phyloP scores from a whole-genome alignment of 2,888 invertebrate species.

The Apodemia mormo region DNA sequence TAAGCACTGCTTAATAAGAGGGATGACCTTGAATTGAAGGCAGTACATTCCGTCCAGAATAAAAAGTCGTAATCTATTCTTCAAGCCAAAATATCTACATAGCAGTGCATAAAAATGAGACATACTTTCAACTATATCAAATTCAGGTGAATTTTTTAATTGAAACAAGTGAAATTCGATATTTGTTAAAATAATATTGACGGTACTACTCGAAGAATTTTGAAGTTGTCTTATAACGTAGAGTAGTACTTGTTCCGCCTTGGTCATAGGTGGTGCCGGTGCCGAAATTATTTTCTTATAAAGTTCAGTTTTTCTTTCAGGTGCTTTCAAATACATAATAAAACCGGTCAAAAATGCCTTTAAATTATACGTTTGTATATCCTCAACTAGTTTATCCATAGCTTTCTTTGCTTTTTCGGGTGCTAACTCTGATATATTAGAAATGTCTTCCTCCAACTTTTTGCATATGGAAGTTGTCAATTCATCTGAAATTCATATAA shows the following conservation, averaged over 20 bases:
- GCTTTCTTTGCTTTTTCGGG: slow-evolving; percentile 43
- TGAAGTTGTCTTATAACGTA: slow-evolving; percentile 54
- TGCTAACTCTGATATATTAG: slow-evolving; percentile 45
- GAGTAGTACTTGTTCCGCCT: slow-evolving; percentile 63
- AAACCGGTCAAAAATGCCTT: slow-evolving; percentile 55
- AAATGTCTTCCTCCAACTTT: slow-evolving; percentile 51
- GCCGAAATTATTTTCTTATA: slow-evolving; percentile 49
- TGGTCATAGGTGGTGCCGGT: slow-evolving; percentile 62
- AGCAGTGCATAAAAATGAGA: slow-evolving; percentile 69
- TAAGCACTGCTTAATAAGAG: slow-evolving; percentile 64
- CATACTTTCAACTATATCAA: slow-evolving; percentile 61
- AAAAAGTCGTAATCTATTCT: slow-evolving; percentile 59
- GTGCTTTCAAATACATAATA: slow-evolving; percentile 55
- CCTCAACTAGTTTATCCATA: slow-evolving; percentile 54
- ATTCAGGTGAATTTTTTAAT: slow-evolving; percentile 60
- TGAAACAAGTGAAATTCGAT: slow-evolving; percentile 66
- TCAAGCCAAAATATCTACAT: slow-evolving; percentile 59
- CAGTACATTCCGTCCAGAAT: slow-evolving; percentile 75
- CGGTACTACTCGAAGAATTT: slow-evolving; percentile 42
- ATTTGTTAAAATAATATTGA: slow-evolving; percentile 50
- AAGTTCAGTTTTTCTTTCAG: slow-evolving; percentile 56
- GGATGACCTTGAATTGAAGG: slow-evolving; percentile 62
- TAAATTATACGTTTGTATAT: slow-evolving; percentile 46
- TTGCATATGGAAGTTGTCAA: slow-evolving; percentile 43
- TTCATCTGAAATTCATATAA: slow-evolving; percentile 50